These are phyloP conservation scores for Anguilla obscura DNA, from an alignment of 2,797 vertebrate species.

Conservation along the genomic window DNA sequence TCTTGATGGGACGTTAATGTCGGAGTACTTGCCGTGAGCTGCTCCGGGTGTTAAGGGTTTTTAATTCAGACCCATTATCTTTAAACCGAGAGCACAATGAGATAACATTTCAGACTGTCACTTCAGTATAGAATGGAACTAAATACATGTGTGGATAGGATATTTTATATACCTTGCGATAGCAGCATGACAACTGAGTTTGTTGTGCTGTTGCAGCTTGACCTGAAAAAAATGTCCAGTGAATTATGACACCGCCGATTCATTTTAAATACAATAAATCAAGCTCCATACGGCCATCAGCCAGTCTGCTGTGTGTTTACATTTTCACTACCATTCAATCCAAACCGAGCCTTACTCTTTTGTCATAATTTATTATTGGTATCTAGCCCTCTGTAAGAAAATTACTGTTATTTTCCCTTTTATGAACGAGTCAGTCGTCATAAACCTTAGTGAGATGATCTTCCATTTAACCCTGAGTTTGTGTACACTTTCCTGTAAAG, in stretches of 20 bases:
- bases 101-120: neutral
- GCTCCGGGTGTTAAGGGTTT: constrained; percentile 12
- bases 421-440: constrained; percentile 8
- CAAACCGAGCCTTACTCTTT: neutral
- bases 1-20: constrained; percentile 5
- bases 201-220: neutral
- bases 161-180: neutral
- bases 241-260: neutral
- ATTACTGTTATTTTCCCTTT: constrained; percentile 15
- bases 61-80: constrained; percentile 22
- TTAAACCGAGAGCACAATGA: neutral
- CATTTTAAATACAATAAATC: constrained; percentile 6
- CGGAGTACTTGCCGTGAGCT: constrained; percentile 18
- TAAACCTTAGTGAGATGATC: constrained; percentile 8
- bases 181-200: neutral
- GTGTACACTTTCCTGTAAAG: neutral
- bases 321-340: neutral
- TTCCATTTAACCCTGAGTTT: constrained; percentile 1
- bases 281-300: neutral
- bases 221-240: neutral
- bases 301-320: neutral
- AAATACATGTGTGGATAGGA: neutral
- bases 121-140: neutral
- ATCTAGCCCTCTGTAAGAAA: neutral
- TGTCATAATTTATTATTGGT: neutral